phyloP scores from a whole-genome alignment of 2,888 invertebrate genomes.

The Apodemia duryi region DNA sequence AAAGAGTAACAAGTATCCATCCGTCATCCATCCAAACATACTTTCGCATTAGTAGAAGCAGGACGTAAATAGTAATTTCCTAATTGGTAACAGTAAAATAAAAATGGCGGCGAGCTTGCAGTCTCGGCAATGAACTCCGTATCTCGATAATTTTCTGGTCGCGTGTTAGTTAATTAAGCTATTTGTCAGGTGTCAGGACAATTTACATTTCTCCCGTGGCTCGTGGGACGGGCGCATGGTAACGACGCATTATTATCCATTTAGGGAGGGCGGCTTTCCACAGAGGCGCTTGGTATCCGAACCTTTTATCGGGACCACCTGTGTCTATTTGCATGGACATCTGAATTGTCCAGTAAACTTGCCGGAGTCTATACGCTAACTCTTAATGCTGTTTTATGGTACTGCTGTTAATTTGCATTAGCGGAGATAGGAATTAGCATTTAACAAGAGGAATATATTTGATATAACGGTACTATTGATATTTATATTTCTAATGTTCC shows the following conservation, averaged over 20 bases:
- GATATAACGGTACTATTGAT: conserved; percentile 20
- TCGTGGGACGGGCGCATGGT: conserved; percentile 52
- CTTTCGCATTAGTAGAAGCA: no score
- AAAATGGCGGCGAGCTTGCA: conserved; percentile 26
- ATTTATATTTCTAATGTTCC: not conserved
- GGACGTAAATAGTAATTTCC: no score
- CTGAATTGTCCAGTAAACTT: conserved; percentile 77
- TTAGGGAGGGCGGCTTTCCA: conserved; percentile 76
- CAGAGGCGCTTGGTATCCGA: conserved; percentile 56
- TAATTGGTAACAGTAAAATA: conserved; percentile 38
- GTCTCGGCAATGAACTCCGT: conserved; percentile 47
- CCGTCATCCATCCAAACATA: no score
- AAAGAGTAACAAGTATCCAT: no score
- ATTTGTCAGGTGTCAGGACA: conserved; percentile 71
- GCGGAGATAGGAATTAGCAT: conserved; percentile 59
- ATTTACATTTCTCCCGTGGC: conserved; percentile 73
- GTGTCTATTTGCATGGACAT: conserved; percentile 70
- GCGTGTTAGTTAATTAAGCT: conserved; percentile 76
- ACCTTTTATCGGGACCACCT: conserved; percentile 76
- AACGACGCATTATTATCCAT: conserved; percentile 79
- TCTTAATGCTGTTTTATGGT: conserved; percentile 68
- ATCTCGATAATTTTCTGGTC: conserved; percentile 62
- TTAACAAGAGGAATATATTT: conserved; percentile 50
- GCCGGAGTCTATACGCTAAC: conserved; percentile 59
- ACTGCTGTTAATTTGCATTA: conserved; percentile 30